Percentiles rank a stretch among this genome's conserved stretches.
Conservation (phyloP, 2,888 invertebrate species). For the Dolichomitus sp. region DNA sequence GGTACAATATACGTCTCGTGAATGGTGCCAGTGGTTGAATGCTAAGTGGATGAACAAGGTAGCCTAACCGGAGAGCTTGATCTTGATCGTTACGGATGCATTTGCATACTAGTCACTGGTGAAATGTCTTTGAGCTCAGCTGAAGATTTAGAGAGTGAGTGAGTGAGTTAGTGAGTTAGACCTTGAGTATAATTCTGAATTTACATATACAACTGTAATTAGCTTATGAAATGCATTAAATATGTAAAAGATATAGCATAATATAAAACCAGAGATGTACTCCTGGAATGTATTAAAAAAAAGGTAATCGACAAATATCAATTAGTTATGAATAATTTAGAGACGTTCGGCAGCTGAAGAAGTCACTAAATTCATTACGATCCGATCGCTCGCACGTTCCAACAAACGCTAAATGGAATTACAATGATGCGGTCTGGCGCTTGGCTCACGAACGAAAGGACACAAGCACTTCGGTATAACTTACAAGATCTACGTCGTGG, state of each 20-base stretch:
- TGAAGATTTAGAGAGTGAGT: neutral
- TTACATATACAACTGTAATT: neutral
- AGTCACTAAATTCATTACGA: conserved; percentile 9
- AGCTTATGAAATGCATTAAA: neutral
- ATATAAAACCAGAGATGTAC: neutral
- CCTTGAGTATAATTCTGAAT: neutral
- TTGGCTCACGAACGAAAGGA: conserved; percentile 17
- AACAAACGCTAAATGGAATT: conserved; percentile 18
- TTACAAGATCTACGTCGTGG: conserved; percentile 40
- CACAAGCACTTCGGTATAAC: conserved; percentile 30
- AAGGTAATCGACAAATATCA: neutral
- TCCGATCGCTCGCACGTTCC: conserved; percentile 32
- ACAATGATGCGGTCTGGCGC: conserved; percentile 21
- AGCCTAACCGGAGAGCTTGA: neutral
- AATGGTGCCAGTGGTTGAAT: conserved; percentile 53
- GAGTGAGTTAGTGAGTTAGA: neutral
- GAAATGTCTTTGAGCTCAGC: neutral
- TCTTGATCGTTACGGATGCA: conserved; percentile 57
- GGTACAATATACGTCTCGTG: conserved; percentile 17
- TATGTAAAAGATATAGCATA: neutral
- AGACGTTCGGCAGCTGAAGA: neutral
- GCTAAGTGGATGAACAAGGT: conserved; percentile 57
- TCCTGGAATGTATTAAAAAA: neutral
- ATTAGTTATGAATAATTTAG: neutral
- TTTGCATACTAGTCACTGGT: conserved; percentile 42